phyloP scores from a whole-genome alignment of 53 echinoderm and acorn worm genomes.

The Paelopatides confundens region DNA sequence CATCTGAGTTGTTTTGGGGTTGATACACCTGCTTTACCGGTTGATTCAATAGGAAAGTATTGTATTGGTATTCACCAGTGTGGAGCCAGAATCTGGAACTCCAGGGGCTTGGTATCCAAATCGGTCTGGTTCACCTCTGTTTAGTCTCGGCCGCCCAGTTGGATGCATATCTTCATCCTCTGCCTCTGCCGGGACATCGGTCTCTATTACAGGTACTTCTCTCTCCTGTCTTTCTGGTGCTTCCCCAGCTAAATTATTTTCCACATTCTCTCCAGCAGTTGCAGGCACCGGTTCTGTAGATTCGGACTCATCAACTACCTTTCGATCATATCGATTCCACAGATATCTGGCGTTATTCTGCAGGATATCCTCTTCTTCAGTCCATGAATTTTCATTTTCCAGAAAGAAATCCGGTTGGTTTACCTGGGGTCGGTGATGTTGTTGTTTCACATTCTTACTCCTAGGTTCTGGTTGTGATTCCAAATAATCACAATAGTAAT shows the following conservation, averaged over 20 bases:
- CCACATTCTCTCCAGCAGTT: too few species aligned
- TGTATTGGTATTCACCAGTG: too few species aligned
- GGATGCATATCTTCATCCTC: too few species aligned
- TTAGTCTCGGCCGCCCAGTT: background rate
- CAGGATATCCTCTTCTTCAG: background rate
- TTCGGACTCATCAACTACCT: background rate
- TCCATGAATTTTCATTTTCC: background rate
- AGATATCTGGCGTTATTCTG: slow-evolving; percentile 6
- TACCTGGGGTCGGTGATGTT: background rate
- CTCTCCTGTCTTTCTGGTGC: too few species aligned
- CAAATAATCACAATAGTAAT: slow-evolving; percentile 22
- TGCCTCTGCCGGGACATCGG: background rate
- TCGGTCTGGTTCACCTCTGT: too few species aligned
- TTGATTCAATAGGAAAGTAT: background rate
- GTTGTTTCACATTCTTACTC: background rate
- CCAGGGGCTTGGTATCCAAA: too few species aligned
- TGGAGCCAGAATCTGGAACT: too few species aligned
- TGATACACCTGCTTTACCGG: background rate
- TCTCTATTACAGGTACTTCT: background rate
- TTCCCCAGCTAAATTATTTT: too few species aligned
- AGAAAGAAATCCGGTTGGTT: background rate
- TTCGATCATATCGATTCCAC: too few species aligned
- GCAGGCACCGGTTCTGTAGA: background rate
- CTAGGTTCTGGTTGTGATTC: background rate
- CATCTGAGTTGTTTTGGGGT: background rate